phyloP scores from a whole-genome alignment of 2,113 vertebrate species.

The Gymnarchus niloticus region DNA sequence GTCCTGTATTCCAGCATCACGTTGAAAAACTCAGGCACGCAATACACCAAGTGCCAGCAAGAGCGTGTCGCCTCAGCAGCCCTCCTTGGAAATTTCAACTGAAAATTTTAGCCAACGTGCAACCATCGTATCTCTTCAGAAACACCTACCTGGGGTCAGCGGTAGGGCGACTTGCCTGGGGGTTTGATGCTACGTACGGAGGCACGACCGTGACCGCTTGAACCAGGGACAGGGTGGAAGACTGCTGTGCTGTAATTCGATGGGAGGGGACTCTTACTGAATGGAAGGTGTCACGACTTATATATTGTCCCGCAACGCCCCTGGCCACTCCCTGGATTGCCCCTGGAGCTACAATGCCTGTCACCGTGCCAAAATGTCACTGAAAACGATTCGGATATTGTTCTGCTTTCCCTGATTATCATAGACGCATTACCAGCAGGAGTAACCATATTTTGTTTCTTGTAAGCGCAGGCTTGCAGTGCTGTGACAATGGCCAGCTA shows the following conservation, averaged over 20 bases:
- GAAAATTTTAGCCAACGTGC: too few relatives aligned
- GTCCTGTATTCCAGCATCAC: background rate
- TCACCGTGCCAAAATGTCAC: constrained; percentile 11
- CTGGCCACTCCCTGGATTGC: background rate
- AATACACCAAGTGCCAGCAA: background rate
- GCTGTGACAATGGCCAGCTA: background rate
- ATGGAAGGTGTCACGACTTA: background rate
- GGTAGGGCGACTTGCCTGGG: too few relatives aligned
- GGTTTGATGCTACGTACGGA: too few relatives aligned
- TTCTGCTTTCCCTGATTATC: background rate
- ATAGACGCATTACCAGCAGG: background rate
- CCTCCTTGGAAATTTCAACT: background rate
- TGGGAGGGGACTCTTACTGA: background rate
- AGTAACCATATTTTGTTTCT: background rate
- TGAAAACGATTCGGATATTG: background rate
- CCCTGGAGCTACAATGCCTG: background rate
- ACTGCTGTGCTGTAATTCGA: background rate
- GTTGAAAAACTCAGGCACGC: background rate
- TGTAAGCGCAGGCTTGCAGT: background rate
- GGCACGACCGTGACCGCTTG: too few relatives aligned
- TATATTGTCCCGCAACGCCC: background rate
- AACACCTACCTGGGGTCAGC: background rate
- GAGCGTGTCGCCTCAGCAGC: background rate
- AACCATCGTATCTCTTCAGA: background rate
- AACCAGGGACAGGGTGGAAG: too few relatives aligned